These are phyloP conservation scores for Chrysemys picta DNA, from an alignment of 2,113 vertebrate genomes.

Conservation along the genomic window DNA sequence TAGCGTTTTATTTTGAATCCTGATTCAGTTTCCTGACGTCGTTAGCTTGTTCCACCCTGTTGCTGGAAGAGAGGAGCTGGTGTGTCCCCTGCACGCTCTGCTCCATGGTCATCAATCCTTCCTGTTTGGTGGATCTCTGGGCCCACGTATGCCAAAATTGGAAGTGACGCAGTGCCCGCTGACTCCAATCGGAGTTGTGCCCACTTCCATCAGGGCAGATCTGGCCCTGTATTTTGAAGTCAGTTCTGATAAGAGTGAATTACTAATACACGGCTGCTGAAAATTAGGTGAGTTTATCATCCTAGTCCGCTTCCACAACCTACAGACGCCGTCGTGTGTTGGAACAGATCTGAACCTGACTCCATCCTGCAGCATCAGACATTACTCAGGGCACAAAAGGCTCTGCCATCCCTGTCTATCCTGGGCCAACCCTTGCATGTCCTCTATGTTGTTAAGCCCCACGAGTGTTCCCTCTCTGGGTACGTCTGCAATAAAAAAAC, in stretches of 20 bases:
- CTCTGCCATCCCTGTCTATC: neutral
- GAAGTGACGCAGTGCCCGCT: accelerated
- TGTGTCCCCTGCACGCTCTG: accelerated
- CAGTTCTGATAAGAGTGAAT: neutral
- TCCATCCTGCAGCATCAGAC: neutral
- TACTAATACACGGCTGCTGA: neutral
- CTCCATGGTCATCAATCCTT: accelerated
- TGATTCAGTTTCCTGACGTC: neutral
- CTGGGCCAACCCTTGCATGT: neutral
- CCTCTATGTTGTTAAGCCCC: neutral
- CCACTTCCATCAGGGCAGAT: neutral
- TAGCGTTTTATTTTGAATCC: neutral
- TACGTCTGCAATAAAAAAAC: neutral
- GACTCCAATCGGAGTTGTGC: neutral
- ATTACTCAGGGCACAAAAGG: neutral
- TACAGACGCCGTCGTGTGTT: neutral
- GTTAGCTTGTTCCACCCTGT: neutral
- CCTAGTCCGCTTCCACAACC: neutral
- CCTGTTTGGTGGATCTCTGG: neutral
- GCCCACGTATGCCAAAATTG: accelerated
- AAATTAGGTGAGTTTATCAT: neutral
- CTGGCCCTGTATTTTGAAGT: neutral
- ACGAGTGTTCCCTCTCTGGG: neutral
- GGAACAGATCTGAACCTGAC: neutral
- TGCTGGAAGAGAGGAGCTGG: neutral